Evolutionary conservation across 2,888 invertebrate species (phyloP).

Genomic region (Andrena fulva): DNA sequence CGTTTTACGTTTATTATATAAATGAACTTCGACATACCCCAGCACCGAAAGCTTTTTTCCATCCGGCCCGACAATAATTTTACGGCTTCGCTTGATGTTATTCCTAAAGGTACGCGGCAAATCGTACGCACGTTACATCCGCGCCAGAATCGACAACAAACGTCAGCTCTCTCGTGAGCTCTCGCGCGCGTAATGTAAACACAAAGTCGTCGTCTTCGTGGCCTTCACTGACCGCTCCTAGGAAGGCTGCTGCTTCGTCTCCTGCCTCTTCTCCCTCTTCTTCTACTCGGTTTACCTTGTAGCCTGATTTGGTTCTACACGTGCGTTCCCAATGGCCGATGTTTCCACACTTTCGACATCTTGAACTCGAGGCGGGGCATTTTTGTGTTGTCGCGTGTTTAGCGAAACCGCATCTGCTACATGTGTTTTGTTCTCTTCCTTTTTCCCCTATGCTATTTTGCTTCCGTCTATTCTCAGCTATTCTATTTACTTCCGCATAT

Average conservation of each 20-base stretch:
- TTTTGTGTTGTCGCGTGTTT: neutral
- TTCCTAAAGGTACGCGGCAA: neutral
- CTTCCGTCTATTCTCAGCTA: neutral
- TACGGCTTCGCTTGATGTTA: neutral
- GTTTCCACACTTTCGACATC: neutral
- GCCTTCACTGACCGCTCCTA: neutral
- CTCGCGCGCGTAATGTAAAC: neutral
- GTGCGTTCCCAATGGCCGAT: neutral
- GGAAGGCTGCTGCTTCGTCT: neutral
- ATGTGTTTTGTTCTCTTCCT: neutral
- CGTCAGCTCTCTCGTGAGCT: neutral
- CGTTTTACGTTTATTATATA: neutral
- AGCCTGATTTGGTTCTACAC: neutral
- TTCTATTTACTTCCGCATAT: neutral
- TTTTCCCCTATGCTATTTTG: neutral
- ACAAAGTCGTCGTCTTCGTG: neutral
- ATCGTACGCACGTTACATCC: neutral
- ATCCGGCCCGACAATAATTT: neutral
- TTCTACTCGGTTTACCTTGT: conserved; percentile 2
- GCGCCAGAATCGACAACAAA: neutral
- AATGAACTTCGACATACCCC: neutral
- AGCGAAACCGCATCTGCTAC: neutral
- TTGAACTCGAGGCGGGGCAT: neutral
- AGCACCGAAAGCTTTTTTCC: neutral
- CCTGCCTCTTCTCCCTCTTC: neutral